Evolutionary conservation across 2,113 vertebrate genomes (phyloP), one percentile per base, ranked within the genome.

Genomic region (Drymodes brunneopygia): DNA sequence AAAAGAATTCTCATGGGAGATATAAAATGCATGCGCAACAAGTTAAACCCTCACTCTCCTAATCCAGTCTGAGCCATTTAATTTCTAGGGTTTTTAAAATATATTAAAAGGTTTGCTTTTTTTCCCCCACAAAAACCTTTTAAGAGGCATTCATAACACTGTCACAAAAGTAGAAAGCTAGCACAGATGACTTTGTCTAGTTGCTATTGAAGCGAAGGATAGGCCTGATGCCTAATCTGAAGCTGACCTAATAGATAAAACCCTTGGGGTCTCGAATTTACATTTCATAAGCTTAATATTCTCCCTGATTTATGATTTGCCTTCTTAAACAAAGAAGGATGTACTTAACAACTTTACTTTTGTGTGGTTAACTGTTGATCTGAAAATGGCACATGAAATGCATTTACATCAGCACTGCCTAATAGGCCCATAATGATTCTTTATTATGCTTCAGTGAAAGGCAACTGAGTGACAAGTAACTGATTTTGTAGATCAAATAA

Each of bases 361-460:
- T 74, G 92, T 95, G 86, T 95, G 88, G 88, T 87, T 97, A 97
- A 96, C 97, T 96, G 91, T 90, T 96, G 96, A 93, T 97, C 84
- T 94, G 94, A 94, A 96, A 97, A 96, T 90, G 82, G 95, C 92
- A 97, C 48, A 91, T 92, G 94, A 97, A 96, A 96, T 90, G 86
- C 93, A 92, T 95, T 97, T 96, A 96, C 91, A 97, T 95, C 93
- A 97, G 86, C 61, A 36, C 88, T 42, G 93, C 95, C 95, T 97
- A 97, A 97, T 95, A 96, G 94, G 92, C 90, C 81, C 93, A 96
- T 97, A 97, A 95, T 93, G 77, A 92, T 96, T 94, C 95, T 78
- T 96, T 91, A 97, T 96, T 97, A 97, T 94, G 95, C 91, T 97
- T 96, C 92, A 90, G 67, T 89, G 90, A 97, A 97, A 97, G 92